Conservation (phyloP, 2,797 vertebrate species). For the Chaenodraco wilsoni region DNA sequence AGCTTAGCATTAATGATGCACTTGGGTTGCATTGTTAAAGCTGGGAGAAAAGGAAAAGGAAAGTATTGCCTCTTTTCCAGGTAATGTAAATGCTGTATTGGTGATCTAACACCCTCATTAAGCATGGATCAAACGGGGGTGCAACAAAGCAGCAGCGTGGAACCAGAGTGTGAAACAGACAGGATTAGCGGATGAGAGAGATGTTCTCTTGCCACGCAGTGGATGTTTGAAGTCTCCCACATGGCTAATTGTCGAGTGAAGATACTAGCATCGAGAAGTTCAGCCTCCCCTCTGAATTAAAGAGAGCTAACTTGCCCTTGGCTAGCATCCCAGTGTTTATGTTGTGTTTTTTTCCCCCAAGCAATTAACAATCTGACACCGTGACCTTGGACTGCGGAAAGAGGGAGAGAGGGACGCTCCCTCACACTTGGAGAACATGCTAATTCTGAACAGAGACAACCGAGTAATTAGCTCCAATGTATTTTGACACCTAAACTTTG, state of each 20-base stretch:
- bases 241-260: conserved; percentile 67
- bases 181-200: conserved; percentile 76
- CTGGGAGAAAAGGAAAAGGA: conserved; percentile 34
- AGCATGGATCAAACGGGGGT: conserved; percentile 76
- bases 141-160: conserved; percentile 55
- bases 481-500: neutral
- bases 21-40: conserved; percentile 47
- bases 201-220: conserved; percentile 55
- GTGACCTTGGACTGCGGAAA: conserved; percentile 56
- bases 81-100: conserved; percentile 75
- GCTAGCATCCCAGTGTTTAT: conserved; percentile 61
- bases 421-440: conserved; percentile 1
- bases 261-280: conserved; percentile 60
- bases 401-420: neutral
- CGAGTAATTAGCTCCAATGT: neutral
- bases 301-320: conserved; percentile 61
- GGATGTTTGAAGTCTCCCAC: conserved; percentile 72
- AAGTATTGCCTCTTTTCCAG: conserved; percentile 61
- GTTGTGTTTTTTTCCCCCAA: conserved; percentile 55
- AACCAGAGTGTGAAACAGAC: conserved; percentile 70
- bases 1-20: conserved; percentile 53
- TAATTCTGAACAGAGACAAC: neutral
- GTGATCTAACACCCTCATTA: conserved; percentile 80
- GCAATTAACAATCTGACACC: conserved; percentile 69
- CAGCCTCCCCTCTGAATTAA: conserved; percentile 64